A percentile compares a stretch with the other conserved stretches of the same genome.
phyloP scores from a whole-genome alignment of 2,113 vertebrate genomes.

The Tyrannus savana region DNA sequence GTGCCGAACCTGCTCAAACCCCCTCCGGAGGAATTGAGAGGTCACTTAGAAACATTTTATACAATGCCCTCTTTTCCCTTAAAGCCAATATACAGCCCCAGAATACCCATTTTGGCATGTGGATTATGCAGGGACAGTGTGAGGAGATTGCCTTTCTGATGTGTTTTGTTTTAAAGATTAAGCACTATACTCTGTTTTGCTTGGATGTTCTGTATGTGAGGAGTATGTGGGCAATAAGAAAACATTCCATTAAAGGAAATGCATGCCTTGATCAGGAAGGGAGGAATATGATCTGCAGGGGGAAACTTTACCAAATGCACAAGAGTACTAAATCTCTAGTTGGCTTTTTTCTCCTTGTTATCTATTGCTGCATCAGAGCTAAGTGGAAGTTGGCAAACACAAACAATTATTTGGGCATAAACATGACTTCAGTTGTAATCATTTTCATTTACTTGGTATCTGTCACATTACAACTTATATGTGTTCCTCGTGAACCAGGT shows the following conservation, averaged over 20 bases:
- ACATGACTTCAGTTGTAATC: background rate
- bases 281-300: background rate
- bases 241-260: background rate
- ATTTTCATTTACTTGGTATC: background rate
- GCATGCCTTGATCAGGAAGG: background rate
- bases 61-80: background rate
- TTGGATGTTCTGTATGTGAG: background rate
- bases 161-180: background rate
- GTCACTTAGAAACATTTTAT: background rate
- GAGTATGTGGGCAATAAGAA: background rate
- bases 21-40: background rate
- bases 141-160: background rate
- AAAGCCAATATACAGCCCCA: background rate
- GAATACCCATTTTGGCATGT: background rate
- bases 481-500: background rate
- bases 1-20: background rate
- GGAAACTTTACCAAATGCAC: background rate
- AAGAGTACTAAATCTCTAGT: background rate
- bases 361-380: background rate
- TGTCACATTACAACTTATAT: background rate
- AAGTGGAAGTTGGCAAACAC: background rate
- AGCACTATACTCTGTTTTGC: background rate
- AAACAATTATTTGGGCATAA: background rate
- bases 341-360: background rate
- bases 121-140: background rate